Evolutionary conservation across 2,888 invertebrate species (phyloP), one percentile per base, ranked within the genome.

Genomic region (Idaea dimidiata): DNA sequence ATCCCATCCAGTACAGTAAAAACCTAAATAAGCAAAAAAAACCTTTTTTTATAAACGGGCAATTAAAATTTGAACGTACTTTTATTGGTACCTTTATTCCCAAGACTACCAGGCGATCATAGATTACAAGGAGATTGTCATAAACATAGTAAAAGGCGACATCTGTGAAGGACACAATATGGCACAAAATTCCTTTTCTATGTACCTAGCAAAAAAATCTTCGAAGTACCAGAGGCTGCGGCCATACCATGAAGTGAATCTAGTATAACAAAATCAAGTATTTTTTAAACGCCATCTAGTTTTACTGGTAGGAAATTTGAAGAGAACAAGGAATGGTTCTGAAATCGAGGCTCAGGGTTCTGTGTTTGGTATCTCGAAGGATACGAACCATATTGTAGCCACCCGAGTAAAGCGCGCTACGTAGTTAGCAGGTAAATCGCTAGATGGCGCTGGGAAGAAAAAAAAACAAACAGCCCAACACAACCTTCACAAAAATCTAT

Each of bases 81-180:
- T 18, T 43, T 14, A 53, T 53, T 57, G 16, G 55, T 17, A 14
- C 10, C 73, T 53, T 60, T 58, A 57, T 57, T 54, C 32, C 14
- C 8, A 43, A 14, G 43, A 69, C 74, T 81, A 84, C 84, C 82
- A 84, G 82, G 82, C 70, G 73, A 67, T 62, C 81, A 84, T 80
- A 72, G 72, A 73, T 81, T 79, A 87, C 84, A 83, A 85, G 84
- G 86, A 82, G 80, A 67, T 65, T 43, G 10, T 3, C 10, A 10
- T 43, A 14, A 43, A 14, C 3, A 43, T 43, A 43, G 10, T 3
- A 43, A 43, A 10, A 10, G 43, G 10, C 43, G 14, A 43, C 43
- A 43, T 14, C 43, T 43, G 43, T 43, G 43, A 43, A 43, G 43
- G 14, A 43, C 43, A 43, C 43, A 43, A 43, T 43, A 43, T 43